These are phyloP conservation scores for Rhingia campestris DNA, from an alignment of 2,888 invertebrate genomes.

Conservation along the genomic window DNA sequence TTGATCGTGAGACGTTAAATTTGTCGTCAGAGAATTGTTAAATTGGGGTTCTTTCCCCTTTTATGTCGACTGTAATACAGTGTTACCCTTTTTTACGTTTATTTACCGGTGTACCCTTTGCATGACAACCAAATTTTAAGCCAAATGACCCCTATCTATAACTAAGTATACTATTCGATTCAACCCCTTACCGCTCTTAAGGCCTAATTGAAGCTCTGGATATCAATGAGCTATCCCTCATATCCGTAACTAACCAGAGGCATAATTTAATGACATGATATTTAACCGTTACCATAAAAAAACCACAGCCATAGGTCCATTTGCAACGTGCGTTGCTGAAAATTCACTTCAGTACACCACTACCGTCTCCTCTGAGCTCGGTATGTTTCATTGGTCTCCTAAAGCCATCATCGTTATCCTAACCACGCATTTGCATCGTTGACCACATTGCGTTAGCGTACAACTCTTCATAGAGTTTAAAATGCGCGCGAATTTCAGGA, in stretches of 20 bases:
- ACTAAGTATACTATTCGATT: background rate
- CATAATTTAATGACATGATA: constrained; percentile 69
- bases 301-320: constrained; percentile 54
- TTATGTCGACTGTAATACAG: too few relatives aligned
- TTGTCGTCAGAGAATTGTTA: too few relatives aligned
- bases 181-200: background rate
- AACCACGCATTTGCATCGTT: constrained; percentile 70
- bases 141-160: too few relatives aligned
- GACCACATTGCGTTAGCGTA: constrained; percentile 63
- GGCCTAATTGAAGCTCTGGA: constrained; percentile 51
- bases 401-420: constrained; percentile 57
- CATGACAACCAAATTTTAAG: too few relatives aligned
- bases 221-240: constrained; percentile 53
- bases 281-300: constrained; percentile 57
- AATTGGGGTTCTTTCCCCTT: too few relatives aligned
- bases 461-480: constrained; percentile 55
- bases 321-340: constrained; percentile 50
- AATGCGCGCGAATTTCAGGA: constrained; percentile 66
- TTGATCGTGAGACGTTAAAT: too few relatives aligned
- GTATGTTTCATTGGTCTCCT: constrained; percentile 10
- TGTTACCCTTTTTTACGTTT: too few relatives aligned
- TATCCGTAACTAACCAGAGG: constrained; percentile 60
- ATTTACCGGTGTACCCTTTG: too few relatives aligned
- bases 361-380: background rate
- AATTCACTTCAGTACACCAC: constrained; percentile 37